Conservation (phyloP, 2,888 invertebrate species). For the Anorthoa munda region DNA sequence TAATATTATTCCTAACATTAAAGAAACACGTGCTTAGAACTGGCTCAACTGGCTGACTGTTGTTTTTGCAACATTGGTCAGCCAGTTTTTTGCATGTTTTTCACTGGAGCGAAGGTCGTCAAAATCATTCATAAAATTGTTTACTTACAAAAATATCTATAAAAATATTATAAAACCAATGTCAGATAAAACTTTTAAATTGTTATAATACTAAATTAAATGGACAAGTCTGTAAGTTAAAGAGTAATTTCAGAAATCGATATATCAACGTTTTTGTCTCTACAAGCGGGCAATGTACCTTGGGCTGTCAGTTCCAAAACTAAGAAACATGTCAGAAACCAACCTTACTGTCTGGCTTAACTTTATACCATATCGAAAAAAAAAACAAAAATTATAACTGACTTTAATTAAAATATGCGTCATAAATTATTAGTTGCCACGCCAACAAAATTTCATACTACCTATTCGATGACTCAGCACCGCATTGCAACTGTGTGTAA, state of each 20-base stretch:
- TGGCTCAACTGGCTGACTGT: too few species aligned
- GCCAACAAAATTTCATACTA: not conserved
- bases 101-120: not conserved
- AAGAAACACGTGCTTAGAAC: too few species aligned
- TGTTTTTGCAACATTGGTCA: too few species aligned
- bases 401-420: not conserved
- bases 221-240: too few species aligned
- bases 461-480: conserved; percentile 18
- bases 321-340: not conserved
- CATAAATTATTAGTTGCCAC: not conserved
- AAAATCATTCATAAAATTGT: not conserved
- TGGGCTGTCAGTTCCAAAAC: conserved; percentile 12
- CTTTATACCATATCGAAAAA: not conserved
- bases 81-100: not conserved
- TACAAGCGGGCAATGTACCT: not conserved
- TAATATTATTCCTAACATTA: too few species aligned
- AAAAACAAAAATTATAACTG: too few species aligned
- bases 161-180: too few species aligned
- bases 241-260: too few species aligned
- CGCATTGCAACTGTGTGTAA: not conserved
- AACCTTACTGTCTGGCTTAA: not conserved
- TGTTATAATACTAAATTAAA: too few species aligned
- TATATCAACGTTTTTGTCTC: too few species aligned
- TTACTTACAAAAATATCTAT: not conserved
- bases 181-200: too few species aligned